Percentiles rank a stretch among this genome's conserved stretches.
Evolutionary conservation across 1,140 invertebrate species (phyloP).

Genomic region (Stegodyphus mimosarum): DNA sequence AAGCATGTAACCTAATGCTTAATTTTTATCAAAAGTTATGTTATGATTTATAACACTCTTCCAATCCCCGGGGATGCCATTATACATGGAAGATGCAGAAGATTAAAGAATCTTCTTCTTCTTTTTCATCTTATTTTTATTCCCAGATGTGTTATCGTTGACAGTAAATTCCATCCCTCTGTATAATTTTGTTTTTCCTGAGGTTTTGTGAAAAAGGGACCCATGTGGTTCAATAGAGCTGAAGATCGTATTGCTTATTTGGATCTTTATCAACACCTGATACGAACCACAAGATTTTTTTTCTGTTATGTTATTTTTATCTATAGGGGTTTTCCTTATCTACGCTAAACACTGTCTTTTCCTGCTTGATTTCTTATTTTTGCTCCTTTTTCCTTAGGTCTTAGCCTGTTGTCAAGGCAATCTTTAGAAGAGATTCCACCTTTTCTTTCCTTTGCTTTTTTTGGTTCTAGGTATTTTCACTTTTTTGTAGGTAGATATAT

Average conservation of each 20-base stretch:
- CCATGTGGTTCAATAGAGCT: constrained; percentile 45
- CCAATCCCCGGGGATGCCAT: constrained; percentile 29
- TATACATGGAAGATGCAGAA: constrained; percentile 14
- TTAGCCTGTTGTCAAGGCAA: constrained; percentile 48
- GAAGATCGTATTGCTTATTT: constrained; percentile 46
- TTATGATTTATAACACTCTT: constrained; percentile 29
- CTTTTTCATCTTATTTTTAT: constrained; percentile 44
- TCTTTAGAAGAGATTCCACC: constrained; percentile 1
- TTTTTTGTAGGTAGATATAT: constrained; percentile 37
- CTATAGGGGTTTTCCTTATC: constrained; percentile 52
- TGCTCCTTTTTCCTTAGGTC: constrained; percentile 6
- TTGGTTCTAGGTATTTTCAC: constrained; percentile 39
- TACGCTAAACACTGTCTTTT: constrained; percentile 58
- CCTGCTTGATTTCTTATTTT: constrained; percentile 54
- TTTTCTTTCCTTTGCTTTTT: neutral
- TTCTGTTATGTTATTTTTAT: constrained; percentile 47
- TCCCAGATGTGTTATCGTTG: constrained; percentile 39
- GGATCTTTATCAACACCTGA: constrained; percentile 54
- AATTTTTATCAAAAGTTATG: constrained; percentile 42
- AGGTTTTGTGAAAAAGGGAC: constrained; percentile 28
- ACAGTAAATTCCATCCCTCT: constrained; percentile 48
- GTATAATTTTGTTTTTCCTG: constrained; percentile 55
- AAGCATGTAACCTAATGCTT: constrained; percentile 18
- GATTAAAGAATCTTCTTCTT: constrained; percentile 45
- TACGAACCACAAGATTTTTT: constrained; percentile 37